Conservation (phyloP, 2,113 vertebrate genomes). For the Gnathonemus echidnorhynchus region DNA sequence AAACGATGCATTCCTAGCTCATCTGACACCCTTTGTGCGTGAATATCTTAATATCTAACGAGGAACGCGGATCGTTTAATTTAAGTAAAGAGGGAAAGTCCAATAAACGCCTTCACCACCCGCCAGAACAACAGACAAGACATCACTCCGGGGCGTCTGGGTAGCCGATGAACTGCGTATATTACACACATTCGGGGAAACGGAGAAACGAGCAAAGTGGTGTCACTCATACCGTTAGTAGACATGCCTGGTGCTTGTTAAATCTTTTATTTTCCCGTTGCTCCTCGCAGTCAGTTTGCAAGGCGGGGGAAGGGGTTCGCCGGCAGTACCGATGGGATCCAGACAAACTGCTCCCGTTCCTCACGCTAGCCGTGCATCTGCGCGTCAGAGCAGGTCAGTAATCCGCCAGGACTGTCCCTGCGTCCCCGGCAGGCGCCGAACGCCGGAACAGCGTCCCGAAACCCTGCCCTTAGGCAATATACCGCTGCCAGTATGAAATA, state of each 20-base stretch:
- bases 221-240: constrained; percentile 12
- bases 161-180: not conserved
- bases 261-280: not conserved
- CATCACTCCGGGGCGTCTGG: not conserved
- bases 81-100: not conserved
- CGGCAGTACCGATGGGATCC: not conserved
- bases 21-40: too few relatives aligned
- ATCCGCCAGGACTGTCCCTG: not conserved
- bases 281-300: not conserved
- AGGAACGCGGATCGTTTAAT: not conserved
- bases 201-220: not conserved
- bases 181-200: not conserved
- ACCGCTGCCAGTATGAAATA: not conserved
- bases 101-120: not conserved
- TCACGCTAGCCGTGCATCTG: constrained; percentile 6
- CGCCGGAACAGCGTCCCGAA: not conserved
- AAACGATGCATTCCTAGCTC: not conserved
- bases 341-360: constrained; percentile 17
- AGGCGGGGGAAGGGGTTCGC: not conserved
- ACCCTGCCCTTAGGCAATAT: not conserved
- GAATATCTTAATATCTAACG: not conserved
- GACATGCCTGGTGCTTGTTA: constrained; percentile 14
- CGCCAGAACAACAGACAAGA: not conserved
- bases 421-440: not conserved
- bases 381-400: not conserved